Conservation (phyloP, 2,888 invertebrate genomes). For the Acronicta alni region DNA sequence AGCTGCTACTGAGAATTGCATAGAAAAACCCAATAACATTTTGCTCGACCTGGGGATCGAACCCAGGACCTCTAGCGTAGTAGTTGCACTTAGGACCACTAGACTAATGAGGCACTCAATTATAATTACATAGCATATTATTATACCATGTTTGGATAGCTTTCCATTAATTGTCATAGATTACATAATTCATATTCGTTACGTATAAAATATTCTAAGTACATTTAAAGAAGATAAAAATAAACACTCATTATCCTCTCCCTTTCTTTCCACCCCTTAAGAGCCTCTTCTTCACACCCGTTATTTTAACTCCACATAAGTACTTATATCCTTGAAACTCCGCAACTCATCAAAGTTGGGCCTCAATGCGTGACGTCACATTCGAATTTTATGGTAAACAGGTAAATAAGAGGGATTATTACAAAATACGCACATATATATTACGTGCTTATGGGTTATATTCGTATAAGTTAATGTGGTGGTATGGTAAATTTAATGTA, state of each 20-base stretch:
- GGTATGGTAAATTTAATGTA: neutral
- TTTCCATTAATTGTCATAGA: too few species aligned
- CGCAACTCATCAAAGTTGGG: slow-evolving; percentile 56
- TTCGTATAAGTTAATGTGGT: slow-evolving; percentile 1
- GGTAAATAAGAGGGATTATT: slow-evolving; percentile 53
- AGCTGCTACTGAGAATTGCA: too few species aligned
- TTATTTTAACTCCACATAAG: slow-evolving; percentile 41
- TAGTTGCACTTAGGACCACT: too few species aligned
- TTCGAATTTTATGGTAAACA: slow-evolving; percentile 63
- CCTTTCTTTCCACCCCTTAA: slow-evolving; percentile 2
- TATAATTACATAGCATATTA: too few species aligned
- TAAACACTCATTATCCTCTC: slow-evolving; percentile 10
- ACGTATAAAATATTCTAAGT: too few species aligned
- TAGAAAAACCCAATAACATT: too few species aligned
- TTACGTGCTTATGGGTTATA: slow-evolving; percentile 7
- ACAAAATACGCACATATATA: slow-evolving; percentile 17
- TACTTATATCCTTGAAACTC: slow-evolving; percentile 54
- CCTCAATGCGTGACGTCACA: slow-evolving; percentile 52
- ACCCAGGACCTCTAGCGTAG: too few species aligned
- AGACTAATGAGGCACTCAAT: too few species aligned
- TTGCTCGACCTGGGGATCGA: too few species aligned
- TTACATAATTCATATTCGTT: too few species aligned
- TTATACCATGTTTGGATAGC: too few species aligned
- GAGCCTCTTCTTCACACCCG: slow-evolving; percentile 10
- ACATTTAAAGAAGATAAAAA: neutral